phyloP scores from a whole-genome alignment of 2,888 invertebrate species.

The Drosophila ustulata region DNA sequence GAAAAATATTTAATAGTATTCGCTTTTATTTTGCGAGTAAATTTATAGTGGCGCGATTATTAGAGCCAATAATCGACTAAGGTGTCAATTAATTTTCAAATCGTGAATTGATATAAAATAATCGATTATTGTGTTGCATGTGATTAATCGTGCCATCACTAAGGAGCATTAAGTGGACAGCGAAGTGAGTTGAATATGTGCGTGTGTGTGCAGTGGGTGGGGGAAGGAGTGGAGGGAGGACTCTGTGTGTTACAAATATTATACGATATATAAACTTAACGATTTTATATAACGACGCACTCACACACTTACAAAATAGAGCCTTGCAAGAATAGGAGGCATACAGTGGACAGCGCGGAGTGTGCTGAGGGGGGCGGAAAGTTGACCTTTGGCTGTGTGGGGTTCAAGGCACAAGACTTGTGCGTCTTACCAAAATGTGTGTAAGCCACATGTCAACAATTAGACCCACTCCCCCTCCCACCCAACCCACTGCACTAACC shows the following conservation, averaged over 20 bases:
- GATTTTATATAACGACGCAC: constrained; percentile 61
- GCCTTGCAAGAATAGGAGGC: not conserved
- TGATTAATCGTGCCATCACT: too few species aligned
- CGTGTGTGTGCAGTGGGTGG: not conserved
- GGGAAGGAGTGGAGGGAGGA: not conserved
- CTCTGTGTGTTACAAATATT: constrained; percentile 35
- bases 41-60: too few species aligned
- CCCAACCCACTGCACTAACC: not conserved
- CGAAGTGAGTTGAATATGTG: not conserved
- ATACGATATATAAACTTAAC: constrained; percentile 50
- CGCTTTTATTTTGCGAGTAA: too few species aligned
- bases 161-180: constrained; percentile 9
- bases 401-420: constrained; percentile 11
- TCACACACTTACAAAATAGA: constrained; percentile 2
- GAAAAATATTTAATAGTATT: too few species aligned
- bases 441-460: constrained; percentile 1
- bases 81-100: too few species aligned
- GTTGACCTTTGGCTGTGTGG: constrained; percentile 12
- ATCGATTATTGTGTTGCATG: too few species aligned
- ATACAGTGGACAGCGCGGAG: not conserved
- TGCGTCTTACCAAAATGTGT: constrained; percentile 8
- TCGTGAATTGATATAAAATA: too few species aligned
- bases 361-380: not conserved
- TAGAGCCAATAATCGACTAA: too few species aligned
- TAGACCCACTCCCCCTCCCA: not conserved